Evolutionary conservation across 2,888 invertebrate species (phyloP), one percentile per base, ranked within the genome.

Genomic region (Drosophila incognita): DNA sequence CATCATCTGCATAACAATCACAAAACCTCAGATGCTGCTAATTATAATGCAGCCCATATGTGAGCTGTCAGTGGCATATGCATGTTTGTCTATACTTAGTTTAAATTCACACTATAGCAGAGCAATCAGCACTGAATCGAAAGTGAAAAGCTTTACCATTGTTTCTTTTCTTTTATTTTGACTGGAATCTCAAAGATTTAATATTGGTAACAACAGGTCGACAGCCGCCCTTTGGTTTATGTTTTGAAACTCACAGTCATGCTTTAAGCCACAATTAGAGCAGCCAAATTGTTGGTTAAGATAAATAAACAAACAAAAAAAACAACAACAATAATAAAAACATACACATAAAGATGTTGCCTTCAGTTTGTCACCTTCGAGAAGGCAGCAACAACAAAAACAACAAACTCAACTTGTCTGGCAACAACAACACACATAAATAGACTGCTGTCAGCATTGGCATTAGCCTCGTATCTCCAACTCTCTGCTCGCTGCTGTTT

Each of bases 341-440:
- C 38, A n/a, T 35, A 40, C 29, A 70, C 49, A 54, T 67, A 74
- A 64, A 73, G 57, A 59, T 67, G 73, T 78, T 79, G 73, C 46
- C 76, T 69, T 75, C 74, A 57, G 62, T 77, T 80, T 88, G 86
- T 87, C 88, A 86, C 83, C 86, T 86, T 86, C 86, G 82, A 86
- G 87, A 86, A 87, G 68, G n/a, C 21, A 53, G 69, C 54, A 61
- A 38, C 76, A 63, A 58, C 21, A 58, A 40, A 2, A n/a, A 29
- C 27, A 46, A 31, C 56, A 42, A 61, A 48, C 8, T 18, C 49
- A 49, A 49, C 27, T 27, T 1, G 27, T 49, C 18, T 29, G 29
- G 15, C 38, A 27, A 54, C 36, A 54, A 56, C 40, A 56, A 57
- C 51, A 66, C 31, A 62, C 29, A 38, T 42, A 51, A 64, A 61